These are phyloP conservation scores for Trichoplusia ni DNA, from an alignment of 1,140 invertebrate species.

Conservation along the genomic window DNA sequence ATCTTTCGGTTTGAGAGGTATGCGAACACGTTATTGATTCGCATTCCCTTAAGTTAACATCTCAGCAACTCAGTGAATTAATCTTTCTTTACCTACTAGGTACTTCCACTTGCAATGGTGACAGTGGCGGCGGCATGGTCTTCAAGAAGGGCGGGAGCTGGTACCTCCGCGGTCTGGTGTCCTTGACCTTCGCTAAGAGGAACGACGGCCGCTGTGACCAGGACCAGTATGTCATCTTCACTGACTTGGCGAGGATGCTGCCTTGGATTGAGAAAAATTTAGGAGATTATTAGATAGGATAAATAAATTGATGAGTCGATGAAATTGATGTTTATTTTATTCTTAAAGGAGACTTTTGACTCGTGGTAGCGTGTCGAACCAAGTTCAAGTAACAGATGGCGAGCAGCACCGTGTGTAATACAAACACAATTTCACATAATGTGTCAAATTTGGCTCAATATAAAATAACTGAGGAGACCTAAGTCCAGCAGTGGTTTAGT, in stretches of 20 bases:
- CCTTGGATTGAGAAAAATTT: constrained; percentile 77
- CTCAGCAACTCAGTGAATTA: too few species aligned
- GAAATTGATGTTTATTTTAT: neutral
- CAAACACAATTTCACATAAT: too few species aligned
- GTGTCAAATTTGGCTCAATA: too few species aligned
- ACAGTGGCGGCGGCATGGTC: constrained; percentile 83
- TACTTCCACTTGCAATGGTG: constrained; percentile 81
- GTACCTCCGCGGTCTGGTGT: constrained; percentile 82
- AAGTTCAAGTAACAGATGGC: too few species aligned
- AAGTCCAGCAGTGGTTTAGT: too few species aligned
- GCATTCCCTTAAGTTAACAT: too few species aligned
- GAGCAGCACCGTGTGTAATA: too few species aligned
- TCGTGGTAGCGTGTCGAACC: too few species aligned
- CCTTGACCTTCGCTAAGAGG: constrained; percentile 75
- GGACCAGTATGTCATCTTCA: constrained; percentile 81
- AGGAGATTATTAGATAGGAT: constrained; percentile 33
- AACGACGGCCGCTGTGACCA: constrained; percentile 79
- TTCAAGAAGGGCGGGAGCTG: constrained; percentile 68
- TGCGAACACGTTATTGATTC: too few species aligned
- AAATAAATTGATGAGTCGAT: neutral
- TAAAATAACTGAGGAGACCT: too few species aligned
- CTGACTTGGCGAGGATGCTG: constrained; percentile 81
- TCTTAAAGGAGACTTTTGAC: neutral
- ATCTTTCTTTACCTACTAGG: constrained; percentile 45
- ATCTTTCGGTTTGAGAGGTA: too few species aligned